Percentiles rank a stretch among this genome's conserved stretches.
phyloP scores from a whole-genome alignment of 2,797 vertebrate species.

The Anableps anableps region DNA sequence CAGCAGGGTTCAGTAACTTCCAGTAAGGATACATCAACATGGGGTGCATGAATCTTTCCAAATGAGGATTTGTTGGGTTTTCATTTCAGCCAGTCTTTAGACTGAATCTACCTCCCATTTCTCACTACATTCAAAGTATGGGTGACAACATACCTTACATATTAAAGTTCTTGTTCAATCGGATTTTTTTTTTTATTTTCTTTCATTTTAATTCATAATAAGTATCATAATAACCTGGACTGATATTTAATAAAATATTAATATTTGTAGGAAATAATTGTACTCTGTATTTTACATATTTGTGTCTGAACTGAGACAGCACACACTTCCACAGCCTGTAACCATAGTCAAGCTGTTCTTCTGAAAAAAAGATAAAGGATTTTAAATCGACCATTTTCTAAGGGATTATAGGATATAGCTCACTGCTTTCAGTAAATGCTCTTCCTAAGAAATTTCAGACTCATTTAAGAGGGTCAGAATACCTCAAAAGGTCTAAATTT shows the following conservation, averaged over 20 bases:
- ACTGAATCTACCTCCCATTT: no score
- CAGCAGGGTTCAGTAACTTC: background rate
- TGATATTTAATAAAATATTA: background rate
- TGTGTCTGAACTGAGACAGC: background rate
- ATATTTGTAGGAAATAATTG: background rate
- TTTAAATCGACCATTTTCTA: conserved; percentile 47
- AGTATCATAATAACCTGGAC: background rate
- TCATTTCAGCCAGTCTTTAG: background rate
- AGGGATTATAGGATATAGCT: conserved; percentile 48
- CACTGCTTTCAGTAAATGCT: conserved; percentile 28
- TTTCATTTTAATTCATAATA: background rate
- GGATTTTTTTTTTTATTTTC: no score
- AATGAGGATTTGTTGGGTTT: background rate
- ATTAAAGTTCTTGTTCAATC: no score
- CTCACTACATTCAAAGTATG: no score
- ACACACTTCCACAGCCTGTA: conserved; percentile 6
- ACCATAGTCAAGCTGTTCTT: conserved; percentile 34
- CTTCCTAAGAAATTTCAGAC: conserved; percentile 37
- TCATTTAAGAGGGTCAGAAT: conserved; percentile 59
- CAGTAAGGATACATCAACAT: background rate
- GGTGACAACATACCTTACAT: no score
- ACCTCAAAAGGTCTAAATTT: conserved; percentile 26
- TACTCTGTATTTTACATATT: background rate
- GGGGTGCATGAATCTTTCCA: background rate
- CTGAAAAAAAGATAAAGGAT: conserved; percentile 39